phyloP scores from a whole-genome alignment of 2,888 invertebrate species.

The Drosophila yooni region DNA sequence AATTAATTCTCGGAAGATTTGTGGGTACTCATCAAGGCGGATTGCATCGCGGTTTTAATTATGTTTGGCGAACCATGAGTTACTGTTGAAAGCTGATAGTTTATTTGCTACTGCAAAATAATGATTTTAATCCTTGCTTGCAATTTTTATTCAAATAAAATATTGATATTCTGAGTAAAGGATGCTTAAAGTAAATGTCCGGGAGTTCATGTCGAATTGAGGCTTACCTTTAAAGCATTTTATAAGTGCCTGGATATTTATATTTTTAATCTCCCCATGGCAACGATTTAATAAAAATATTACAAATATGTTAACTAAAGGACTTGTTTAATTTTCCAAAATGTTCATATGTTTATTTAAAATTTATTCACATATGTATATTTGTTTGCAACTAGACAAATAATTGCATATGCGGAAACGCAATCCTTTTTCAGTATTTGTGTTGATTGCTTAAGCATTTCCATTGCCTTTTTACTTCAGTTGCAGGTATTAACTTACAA shows the following conservation, averaged over 20 bases:
- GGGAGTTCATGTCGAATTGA: neutral
- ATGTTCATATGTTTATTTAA: neutral
- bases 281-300: too few relatives aligned
- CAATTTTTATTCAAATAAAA: neutral
- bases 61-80: neutral
- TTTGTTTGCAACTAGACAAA: neutral
- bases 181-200: neutral
- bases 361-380: neutral
- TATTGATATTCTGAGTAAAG: neutral
- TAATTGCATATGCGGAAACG: neutral
- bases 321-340: neutral
- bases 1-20: slow-evolving; percentile 22
- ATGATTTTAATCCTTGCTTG: neutral
- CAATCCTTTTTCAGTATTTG: neutral
- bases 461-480: neutral
- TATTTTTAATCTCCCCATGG: too few relatives aligned
- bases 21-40: neutral
- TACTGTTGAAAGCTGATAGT: too few relatives aligned
- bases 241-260: neutral
- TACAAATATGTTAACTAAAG: neutral
- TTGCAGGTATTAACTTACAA: too few relatives aligned
- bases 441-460: neutral
- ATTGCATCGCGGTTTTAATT: neutral
- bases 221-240: neutral
- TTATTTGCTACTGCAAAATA: neutral